phyloP scores from a whole-genome alignment of 1,140 invertebrate genomes.

The Pararge aegeria region DNA sequence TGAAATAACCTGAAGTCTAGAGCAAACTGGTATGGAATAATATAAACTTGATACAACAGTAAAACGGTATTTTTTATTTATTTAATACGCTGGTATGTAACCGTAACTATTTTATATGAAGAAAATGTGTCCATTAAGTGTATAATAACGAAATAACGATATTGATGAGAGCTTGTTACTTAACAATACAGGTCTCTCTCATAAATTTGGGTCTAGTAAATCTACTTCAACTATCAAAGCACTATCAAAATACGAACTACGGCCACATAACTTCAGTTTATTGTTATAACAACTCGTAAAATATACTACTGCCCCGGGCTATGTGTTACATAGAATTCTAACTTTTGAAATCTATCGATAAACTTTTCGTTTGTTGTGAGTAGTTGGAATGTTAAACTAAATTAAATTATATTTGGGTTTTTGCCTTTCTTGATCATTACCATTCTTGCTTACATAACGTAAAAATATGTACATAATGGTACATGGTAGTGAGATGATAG shows the following conservation, averaged over 20 bases:
- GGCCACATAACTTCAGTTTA: background rate
- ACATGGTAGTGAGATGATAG: too few species aligned
- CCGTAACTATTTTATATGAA: background rate
- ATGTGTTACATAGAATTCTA: background rate
- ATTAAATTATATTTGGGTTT: too few species aligned
- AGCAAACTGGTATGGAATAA: too few species aligned
- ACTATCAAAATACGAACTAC: background rate
- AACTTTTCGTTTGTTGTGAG: background rate
- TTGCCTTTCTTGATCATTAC: too few species aligned
- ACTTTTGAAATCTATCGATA: background rate
- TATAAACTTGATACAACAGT: too few species aligned
- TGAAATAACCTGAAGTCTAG: too few species aligned
- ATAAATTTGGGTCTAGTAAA: background rate
- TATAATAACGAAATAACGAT: background rate
- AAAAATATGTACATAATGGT: too few species aligned
- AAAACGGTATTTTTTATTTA: too few species aligned
- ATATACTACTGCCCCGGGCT: background rate
- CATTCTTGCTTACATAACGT: too few species aligned
- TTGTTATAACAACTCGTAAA: constrained; percentile 1
- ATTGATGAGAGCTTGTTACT: background rate
- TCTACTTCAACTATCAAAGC: background rate
- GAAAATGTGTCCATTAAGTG: background rate
- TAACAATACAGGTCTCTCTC: background rate
- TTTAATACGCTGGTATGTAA: too few species aligned
- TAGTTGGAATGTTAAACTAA: too few species aligned